Conservation (phyloP, 2,888 invertebrate species). For the Sminthurides aquaticus region DNA sequence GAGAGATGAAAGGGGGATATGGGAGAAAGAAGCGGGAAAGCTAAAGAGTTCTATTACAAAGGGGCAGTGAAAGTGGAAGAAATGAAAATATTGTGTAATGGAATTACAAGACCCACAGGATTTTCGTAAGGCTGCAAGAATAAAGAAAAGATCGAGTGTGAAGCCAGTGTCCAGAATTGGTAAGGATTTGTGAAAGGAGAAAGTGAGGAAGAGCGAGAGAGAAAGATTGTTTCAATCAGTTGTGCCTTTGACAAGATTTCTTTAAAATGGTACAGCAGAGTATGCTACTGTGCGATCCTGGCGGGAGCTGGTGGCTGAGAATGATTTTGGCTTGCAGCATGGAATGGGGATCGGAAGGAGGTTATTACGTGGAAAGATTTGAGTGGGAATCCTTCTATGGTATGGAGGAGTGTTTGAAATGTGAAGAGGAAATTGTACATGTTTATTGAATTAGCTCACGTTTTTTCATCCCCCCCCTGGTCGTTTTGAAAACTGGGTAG, state of each 20-base stretch:
- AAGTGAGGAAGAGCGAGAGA: not conserved
- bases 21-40: not conserved
- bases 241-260: too few relatives aligned
- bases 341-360: not conserved
- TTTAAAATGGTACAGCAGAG: too few relatives aligned
- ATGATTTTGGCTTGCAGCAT: too few relatives aligned
- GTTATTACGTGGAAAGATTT: not conserved
- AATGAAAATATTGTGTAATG: not conserved
- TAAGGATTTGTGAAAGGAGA: too few relatives aligned
- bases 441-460: not conserved
- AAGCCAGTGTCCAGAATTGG: not conserved
- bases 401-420: not conserved
- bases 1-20: not conserved
- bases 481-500: too few relatives aligned
- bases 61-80: not conserved
- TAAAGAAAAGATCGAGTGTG: not conserved
- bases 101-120: not conserved
- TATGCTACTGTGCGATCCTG: too few relatives aligned
- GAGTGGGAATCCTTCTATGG: not conserved
- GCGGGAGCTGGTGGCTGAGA: not conserved
- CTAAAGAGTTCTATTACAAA: not conserved
- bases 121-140: not conserved
- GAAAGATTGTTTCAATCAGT: not conserved
- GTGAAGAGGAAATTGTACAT: not conserved
- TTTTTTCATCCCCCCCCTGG: too few relatives aligned